Evolutionary conservation across 2,113 vertebrate species (phyloP), one percentile per base, ranked within the genome.

Genomic region (Sisor rabdophorus): DNA sequence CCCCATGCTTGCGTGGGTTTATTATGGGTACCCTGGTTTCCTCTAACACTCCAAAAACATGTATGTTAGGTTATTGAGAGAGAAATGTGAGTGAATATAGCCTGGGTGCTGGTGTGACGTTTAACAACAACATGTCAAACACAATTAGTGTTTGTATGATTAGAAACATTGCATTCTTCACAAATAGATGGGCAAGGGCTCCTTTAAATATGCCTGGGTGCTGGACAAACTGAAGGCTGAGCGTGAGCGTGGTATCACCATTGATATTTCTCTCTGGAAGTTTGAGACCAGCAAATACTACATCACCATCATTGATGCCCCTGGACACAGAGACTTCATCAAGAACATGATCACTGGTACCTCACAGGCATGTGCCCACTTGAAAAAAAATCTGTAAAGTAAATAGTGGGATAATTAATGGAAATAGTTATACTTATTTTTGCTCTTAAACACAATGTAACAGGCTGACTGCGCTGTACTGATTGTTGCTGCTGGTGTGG

Each of bases 311-410:
- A 93, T 92, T 20, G 90, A 93, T 76, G 91, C 92, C 54, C 92
- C 92, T 4, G 91, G 92, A 80, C 92, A 93, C 87, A 87, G 90
- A 52, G 92, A 94, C 70, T 94, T 94, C 87, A 94, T 94, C 90
- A 94, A 94, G 89, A 94, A 94, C 89, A 92, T 92, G 93, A 93
- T 94, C 90, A 92, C 91, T 65, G 92, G 93, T n/a, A 93, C 92
- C 13, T 91, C 90, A 28, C 91, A 93, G 90, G 90, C 91, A 84
- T 71, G 32, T 24, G 16, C 15, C 26, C 40, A 32, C 72, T 11
- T 24, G 0, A 59, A 0, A 17, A 20, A 4, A 22, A 3, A 63
- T 24, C 7, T 16, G 36, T 72, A 58, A 28, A 71, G 8, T 28
- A 30, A 17, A 50, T 59, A n/a, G 56, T 54, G 58, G 19, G 7